Percentiles rank a stretch among this genome's conserved stretches.
These are phyloP conservation scores for Indri indri DNA, from an alignment of 2,113 vertebrate species.

Conservation along the genomic window DNA sequence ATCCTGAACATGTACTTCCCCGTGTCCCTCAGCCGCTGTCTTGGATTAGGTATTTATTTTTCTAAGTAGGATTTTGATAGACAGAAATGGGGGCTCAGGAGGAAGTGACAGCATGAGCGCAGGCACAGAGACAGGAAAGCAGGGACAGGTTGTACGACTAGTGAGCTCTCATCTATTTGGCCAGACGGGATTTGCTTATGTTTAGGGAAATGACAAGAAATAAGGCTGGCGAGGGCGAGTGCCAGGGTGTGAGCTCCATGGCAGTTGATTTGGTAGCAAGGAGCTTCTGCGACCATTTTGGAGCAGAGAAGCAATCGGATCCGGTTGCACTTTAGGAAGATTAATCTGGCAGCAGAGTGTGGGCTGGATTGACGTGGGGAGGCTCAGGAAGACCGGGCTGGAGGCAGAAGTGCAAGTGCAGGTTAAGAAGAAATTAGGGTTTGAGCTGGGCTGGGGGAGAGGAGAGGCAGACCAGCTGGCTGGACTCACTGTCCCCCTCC, in stretches of 20 bases:
- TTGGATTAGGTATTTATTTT: not conserved
- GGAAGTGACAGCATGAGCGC: not conserved
- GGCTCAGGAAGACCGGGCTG: not conserved
- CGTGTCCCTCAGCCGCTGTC: not conserved
- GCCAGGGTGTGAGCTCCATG: not conserved
- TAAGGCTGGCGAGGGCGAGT: rapidly evolving
- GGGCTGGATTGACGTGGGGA: not conserved
- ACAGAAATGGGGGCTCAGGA: not conserved
- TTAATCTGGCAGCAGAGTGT: rapidly evolving
- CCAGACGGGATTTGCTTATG: rapidly evolving
- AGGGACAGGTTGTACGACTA: not conserved
- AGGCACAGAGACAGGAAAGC: not conserved
- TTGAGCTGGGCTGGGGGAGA: not conserved
- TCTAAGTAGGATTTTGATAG: not conserved
- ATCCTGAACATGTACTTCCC: rapidly evolving
- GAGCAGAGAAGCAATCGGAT: not conserved
- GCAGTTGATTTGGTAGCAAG: rapidly evolving
- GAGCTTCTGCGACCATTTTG: not conserved
- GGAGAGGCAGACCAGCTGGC: not conserved
- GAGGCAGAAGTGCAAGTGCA: rapidly evolving
- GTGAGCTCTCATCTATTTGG: not conserved
- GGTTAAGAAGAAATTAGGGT: not conserved
- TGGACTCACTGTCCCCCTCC: rapidly evolving
- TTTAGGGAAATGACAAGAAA: not conserved
- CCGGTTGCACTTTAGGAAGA: rapidly evolving